A percentile compares a stretch with the other conserved stretches of the same genome.
phyloP scores from a whole-genome alignment of 2,113 vertebrate species.

The human (Homo sapiens) region DNA sequence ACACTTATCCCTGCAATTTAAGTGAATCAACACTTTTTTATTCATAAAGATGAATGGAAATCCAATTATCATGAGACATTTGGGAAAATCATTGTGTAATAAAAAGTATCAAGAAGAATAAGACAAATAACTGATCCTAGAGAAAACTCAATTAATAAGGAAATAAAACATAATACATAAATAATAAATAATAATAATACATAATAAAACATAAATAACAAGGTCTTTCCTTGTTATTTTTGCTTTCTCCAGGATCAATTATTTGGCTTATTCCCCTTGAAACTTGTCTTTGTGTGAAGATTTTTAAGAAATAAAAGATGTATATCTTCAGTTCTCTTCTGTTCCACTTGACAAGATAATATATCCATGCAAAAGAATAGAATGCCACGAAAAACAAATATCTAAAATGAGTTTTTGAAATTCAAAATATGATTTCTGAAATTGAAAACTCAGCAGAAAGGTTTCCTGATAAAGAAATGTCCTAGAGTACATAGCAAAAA shows the following conservation, averaged over 20 bases:
- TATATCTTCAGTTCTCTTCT: not conserved
- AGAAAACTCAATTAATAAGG: not conserved
- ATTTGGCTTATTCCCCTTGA: not conserved
- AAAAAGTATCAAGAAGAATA: not conserved
- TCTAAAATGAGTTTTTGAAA: not conserved
- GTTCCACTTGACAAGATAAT: not conserved
- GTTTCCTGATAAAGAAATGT: not conserved
- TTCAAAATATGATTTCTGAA: not conserved
- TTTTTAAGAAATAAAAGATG: not conserved
- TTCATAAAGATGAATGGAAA: constrained; percentile 25
- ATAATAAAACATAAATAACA: too few species aligned
- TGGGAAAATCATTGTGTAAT: not conserved
- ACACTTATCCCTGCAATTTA: not conserved
- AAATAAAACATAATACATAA: not conserved
- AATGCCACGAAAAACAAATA: not conserved
- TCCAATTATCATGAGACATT: not conserved
- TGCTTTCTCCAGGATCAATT: not conserved
- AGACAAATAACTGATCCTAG: not conserved
- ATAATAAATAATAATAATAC: too few species aligned
- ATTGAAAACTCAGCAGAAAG: not conserved
- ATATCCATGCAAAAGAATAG: not conserved
- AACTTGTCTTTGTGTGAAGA: not conserved
- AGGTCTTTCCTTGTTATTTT: not conserved
- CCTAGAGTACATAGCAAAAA: not conserved
- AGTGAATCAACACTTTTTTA: not conserved